These are phyloP conservation scores for Athene noctua DNA, from an alignment of 2,113 vertebrate genomes.

Conservation along the genomic window DNA sequence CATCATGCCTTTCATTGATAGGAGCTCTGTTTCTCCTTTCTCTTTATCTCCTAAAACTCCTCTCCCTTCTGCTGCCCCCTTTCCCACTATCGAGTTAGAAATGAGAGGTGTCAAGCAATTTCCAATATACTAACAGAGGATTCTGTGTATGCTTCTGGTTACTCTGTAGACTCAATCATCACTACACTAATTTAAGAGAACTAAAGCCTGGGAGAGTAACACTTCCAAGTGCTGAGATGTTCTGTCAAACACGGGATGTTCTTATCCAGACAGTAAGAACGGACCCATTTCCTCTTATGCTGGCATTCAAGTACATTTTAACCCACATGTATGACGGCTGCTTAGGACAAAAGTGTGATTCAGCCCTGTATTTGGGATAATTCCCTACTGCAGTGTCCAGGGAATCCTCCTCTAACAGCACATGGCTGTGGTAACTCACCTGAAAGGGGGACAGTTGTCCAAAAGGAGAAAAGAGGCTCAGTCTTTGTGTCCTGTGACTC, in stretches of 20 bases:
- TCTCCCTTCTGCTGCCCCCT: background rate
- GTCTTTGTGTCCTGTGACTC: background rate
- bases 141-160: too few relatives aligned
- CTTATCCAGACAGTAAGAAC: background rate
- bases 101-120: too few relatives aligned
- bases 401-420: background rate
- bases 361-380: background rate
- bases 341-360: background rate
- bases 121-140: too few relatives aligned
- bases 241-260: too few relatives aligned
- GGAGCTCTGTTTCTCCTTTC: background rate
- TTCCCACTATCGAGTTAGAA: background rate
- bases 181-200: too few relatives aligned
- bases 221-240: too few relatives aligned
- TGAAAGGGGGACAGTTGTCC: background rate
- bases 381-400: background rate
- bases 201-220: too few relatives aligned
- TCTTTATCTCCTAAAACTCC: background rate
- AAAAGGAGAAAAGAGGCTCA: background rate
- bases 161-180: too few relatives aligned
- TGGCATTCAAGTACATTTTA: background rate
- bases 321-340: fast-evolving
- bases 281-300: background rate
- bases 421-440: background rate
- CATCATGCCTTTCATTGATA: background rate